Evolutionary conservation across 1,140 invertebrate species (phyloP).

Genomic region (Dinoponera quadriceps): DNA sequence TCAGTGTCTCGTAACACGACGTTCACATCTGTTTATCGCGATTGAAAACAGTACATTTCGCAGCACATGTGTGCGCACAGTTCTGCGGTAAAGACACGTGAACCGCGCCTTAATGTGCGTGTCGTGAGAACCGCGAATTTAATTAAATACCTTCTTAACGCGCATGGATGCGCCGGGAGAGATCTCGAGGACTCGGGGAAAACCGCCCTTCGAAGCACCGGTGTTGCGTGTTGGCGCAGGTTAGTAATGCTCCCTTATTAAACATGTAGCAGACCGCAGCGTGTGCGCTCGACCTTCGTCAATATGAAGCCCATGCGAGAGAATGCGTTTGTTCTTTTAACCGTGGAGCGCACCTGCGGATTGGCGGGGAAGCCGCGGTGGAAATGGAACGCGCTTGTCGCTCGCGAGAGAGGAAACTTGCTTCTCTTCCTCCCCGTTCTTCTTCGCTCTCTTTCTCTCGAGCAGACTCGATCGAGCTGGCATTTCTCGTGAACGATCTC

Average conservation of each 20-base stretch:
- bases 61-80: background rate
- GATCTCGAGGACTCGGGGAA: constrained; percentile 16
- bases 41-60: background rate
- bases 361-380: background rate
- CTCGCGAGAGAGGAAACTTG: background rate
- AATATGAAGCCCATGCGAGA: background rate
- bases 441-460: background rate
- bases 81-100: too few relatives aligned
- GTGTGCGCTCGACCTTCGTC: constrained; percentile 1
- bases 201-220: constrained; percentile 24
- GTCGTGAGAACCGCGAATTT: background rate
- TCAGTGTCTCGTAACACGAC: too few relatives aligned
- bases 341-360: background rate
- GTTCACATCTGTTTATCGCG: too few relatives aligned
- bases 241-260: constrained; percentile 36
- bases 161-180: constrained; percentile 1
- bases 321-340: background rate
- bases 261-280: constrained; percentile 10
- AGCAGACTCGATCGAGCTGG: background rate
- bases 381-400: background rate
- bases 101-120: background rate
- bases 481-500: background rate
- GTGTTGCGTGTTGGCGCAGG: background rate
- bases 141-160: constrained; percentile 22
- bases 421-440: background rate